Evolutionary conservation across 2,113 vertebrate genomes (phyloP).

Genomic region (Microtus pennsylvanicus): DNA sequence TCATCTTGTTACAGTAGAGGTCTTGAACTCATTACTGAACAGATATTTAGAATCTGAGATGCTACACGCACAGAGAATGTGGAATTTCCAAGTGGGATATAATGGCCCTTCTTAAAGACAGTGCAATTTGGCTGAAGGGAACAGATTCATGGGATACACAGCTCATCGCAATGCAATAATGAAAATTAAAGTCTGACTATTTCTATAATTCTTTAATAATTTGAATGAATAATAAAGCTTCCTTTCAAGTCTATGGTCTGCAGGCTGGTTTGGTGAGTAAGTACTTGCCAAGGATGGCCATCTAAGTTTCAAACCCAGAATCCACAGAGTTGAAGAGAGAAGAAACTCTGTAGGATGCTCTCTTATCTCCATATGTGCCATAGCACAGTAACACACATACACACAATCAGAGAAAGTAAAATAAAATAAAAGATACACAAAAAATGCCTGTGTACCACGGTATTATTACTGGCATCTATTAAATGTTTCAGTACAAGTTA

Average conservation of each 20-base stretch:
- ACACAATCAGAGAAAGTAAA: neutral
- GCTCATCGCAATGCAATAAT: neutral
- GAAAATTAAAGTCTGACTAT: neutral
- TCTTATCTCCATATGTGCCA: too few species aligned
- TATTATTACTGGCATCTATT: neutral
- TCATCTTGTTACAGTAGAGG: neutral
- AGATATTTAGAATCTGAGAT: neutral
- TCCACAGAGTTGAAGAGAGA: neutral
- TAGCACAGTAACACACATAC: neutral
- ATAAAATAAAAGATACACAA: neutral
- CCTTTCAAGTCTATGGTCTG: neutral
- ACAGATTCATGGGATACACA: neutral
- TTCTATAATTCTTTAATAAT: neutral
- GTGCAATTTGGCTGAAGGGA: neutral
- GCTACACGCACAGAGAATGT: neutral
- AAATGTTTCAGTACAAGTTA: neutral
- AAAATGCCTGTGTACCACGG: neutral
- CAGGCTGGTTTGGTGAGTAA: too few species aligned
- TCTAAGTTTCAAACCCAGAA: neutral
- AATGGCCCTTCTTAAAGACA: neutral
- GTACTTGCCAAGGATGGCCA: neutral
- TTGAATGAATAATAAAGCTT: neutral
- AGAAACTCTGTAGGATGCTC: too few species aligned
- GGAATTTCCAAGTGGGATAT: neutral
- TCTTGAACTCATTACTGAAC: neutral